Evolutionary conservation across 2,113 vertebrate species (phyloP).

Genomic region (Phodopus roborovskii): DNA sequence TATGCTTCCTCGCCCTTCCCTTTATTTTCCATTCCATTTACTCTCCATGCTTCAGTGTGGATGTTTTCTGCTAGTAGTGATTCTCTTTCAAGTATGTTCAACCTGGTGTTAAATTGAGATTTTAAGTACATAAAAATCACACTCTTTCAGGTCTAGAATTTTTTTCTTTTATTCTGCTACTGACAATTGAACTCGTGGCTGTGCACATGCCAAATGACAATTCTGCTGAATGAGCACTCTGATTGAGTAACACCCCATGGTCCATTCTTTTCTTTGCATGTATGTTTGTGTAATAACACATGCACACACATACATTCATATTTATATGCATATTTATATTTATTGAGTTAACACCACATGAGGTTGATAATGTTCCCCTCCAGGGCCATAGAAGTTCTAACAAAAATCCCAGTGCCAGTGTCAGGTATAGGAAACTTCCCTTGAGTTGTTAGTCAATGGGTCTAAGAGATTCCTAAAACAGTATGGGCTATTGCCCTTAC

Average conservation of each 20-base stretch:
- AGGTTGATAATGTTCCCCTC: neutral
- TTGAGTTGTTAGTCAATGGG: neutral
- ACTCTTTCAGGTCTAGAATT: neutral
- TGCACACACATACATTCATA: neutral
- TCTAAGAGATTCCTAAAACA: neutral
- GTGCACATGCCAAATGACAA: neutral
- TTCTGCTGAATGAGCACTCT: neutral
- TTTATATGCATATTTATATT: neutral
- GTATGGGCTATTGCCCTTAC: neutral
- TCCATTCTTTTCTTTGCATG: neutral
- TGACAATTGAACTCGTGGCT: neutral
- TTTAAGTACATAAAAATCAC: neutral
- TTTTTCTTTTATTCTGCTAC: neutral
- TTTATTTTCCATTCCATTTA: neutral
- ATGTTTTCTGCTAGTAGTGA: neutral
- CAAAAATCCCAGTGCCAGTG: neutral
- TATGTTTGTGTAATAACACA: neutral
- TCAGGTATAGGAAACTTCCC: neutral
- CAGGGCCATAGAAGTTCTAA: neutral
- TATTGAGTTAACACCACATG: neutral
- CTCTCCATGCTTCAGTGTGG: neutral
- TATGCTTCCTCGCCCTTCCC: fast-evolving
- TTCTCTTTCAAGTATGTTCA: neutral
- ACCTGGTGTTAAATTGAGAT: neutral
- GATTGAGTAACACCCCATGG: fast-evolving